Percentiles rank a stretch among this genome's conserved stretches.
These are phyloP conservation scores for Steinernema carpocapsae DNA, from an alignment of 2,888 invertebrate genomes.

Conservation along the genomic window DNA sequence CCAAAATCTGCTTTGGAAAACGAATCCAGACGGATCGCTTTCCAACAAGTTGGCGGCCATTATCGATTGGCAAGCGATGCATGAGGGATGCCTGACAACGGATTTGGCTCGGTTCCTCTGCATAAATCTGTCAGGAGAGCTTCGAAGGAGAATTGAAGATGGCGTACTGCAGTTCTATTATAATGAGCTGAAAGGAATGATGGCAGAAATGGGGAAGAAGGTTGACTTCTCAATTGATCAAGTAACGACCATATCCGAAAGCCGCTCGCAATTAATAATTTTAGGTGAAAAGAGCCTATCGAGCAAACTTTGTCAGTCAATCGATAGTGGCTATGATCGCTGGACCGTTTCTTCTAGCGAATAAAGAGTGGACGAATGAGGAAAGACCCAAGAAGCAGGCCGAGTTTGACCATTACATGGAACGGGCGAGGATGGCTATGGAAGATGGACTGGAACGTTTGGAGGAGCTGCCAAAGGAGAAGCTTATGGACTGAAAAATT, in stretches of 20 bases:
- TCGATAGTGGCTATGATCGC: background rate
- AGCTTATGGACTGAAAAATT: background rate
- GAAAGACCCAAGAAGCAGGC: background rate
- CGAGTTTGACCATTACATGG: background rate
- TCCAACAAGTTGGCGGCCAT: conserved; percentile 26
- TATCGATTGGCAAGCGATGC: conserved; percentile 35
- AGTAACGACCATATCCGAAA: background rate
- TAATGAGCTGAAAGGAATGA: background rate
- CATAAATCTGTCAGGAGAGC: background rate
- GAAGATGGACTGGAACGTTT: conserved; percentile 1
- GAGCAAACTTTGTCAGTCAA: background rate
- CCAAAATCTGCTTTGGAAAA: conserved; percentile 28
- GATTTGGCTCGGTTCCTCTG: background rate
- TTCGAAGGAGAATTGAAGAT: background rate
- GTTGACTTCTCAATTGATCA: background rate
- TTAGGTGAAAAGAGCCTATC: conserved; percentile 14
- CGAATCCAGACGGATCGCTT: background rate
- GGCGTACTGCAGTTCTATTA: background rate
- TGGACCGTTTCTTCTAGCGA: conserved; percentile 2
- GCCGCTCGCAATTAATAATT: background rate
- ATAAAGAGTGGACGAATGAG: background rate
- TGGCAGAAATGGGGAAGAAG: background rate
- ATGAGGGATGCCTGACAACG: conserved; percentile 31
- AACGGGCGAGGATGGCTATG: background rate
- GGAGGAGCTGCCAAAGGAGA: conserved; percentile 14